Evolutionary conservation across 2,888 invertebrate species (phyloP), one percentile per base, ranked within the genome.

Genomic region (Thyatira batis): DNA sequence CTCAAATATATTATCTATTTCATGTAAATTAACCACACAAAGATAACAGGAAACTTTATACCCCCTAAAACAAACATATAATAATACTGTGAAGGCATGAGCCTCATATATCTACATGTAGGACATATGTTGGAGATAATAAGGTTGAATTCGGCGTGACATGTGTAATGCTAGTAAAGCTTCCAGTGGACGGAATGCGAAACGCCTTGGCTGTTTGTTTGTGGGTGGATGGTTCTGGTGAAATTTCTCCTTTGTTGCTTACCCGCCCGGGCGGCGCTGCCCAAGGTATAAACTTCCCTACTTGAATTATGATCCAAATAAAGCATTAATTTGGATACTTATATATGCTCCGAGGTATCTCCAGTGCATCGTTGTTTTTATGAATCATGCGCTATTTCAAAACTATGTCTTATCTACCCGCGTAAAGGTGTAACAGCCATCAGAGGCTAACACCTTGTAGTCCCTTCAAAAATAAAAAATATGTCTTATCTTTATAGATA

Each of bases 171-270:
- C 57, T 39, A 60, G 70, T 63, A 63, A 71, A 80, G 76, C 80
- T 80, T 77, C 69, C 82, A 78, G 83, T 85, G 87, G 87, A 84
- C 84, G 87, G 86, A 85, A 87, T 86, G 84, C 76, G 85, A 82
- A 80, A 76, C 81, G 78, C 75, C 78, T 71, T 71, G 76, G 74
- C 68, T 87, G 88, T 88, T 88, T 89, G 89, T 85, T 85, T 87
- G 88, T 81, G 88, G 88, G 85, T 82, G 87, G 88, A 76, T 87
- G 87, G 85, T 76, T 85, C 82, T 75, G 75, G 82, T 75, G 84
- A 83, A 87, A 88, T 88, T 86, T 87, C 87, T 80, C 85, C 89
- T 88, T 89, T 89, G 89, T 87, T 85, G 82, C 84, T 84, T 81
- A 84, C 87, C 83, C 85, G 75, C 73, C 75, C 70, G 72, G 50